Evolutionary conservation across 1,140 invertebrate species (phyloP), one percentile per base, ranked within the genome.

Genomic region (honey bee (Apis mellifera)): DNA sequence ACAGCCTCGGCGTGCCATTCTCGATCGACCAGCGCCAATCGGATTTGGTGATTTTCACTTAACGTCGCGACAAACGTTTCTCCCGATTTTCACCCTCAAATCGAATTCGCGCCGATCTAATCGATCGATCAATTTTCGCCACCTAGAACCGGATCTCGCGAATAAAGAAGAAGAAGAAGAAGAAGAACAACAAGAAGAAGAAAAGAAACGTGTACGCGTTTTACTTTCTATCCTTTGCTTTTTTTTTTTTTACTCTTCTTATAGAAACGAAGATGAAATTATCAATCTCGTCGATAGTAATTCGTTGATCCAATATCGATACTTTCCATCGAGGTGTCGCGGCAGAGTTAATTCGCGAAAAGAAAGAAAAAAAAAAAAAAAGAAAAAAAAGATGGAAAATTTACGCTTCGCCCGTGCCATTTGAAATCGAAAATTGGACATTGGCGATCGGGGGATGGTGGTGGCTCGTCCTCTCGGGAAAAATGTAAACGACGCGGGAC

Each of bases 241-340:
- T 62, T 23, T 42, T 42, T 60, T 23, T 62, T 32, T 32, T 17
- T 11, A 70, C 68, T 55, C 5, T 11, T 4, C 3, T 42, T 42
- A 42, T 7, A 7, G 15, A 32, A 13, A 54, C 59, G 15, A 26
- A 26, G n/a, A 62, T 50, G 66, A 84, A 82, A 76, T 82, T 7
- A 82, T 78, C 78, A 84, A 87, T 71, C 26, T 32, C 42, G 19
- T 12, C 52, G 15, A 65, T 42, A 59, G 26, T 76, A 75, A 42
- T 87, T 87, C 82, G 69, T 84, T 83, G 85, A 87, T 84, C 66
- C 66, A 50, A 12, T 64, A 17, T n/a, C 42, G 13, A 73, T 84
- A 68, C 50, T 76, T 83, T 65, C 64, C 42, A 52, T 5, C 48
- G 68, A 42, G 55, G 21, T 68, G 19, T 15, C 57, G n/a, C 60